Base-by-base conservation (phyloP, 2,797 vertebrate genomes). In the Muscicapa striata region DNA sequence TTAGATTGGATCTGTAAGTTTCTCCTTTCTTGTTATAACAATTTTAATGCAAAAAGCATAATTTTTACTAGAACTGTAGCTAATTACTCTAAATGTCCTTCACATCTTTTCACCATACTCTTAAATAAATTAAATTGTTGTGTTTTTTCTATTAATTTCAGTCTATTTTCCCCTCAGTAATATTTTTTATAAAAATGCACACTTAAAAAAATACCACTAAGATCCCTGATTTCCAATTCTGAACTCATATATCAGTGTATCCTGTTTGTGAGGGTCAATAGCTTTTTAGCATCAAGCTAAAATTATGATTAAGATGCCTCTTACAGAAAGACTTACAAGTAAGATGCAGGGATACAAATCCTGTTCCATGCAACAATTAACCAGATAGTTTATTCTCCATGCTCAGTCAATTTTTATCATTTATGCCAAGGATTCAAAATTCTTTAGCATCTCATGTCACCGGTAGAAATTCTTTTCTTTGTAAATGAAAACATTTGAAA, bases 191-290 rank as follows among this genome's bases (percentile, higher is more conserved):
- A 22, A 64, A 77, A 77, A 46, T 18, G 13, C 2, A 30, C 1
- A 22, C 10, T 12, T 48, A 8, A 0, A 1, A 9, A 1, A 1
- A 43, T 5, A 18, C 21, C 5, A 6, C 4, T 26, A 38, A 45
- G 9, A 46, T 23, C 15, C 23, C 13, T 16, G 8, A 32, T 67
- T 74, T 74, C 11, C 34, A 78, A 2, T 36, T 75, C 5, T 52
- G 43, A 82, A 52, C 8, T 13, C 6, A 38, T 18, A 43, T 4
- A 20, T 61, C 26, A 36, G 2, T n/a, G 20, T 48, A 16, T 76
- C 19, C 17, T 30, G 1, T 49, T 40, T 13, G 6, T 40, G 20
- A 34, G 21, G 27, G 24, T 52, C 26, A 66, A 26, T 10, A 72
- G 23, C 5, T 57, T 45, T 57, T 48, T 38, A 43, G 1, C 26